phyloP scores from a whole-genome alignment of 1,140 invertebrate genomes.

The Pantala flavescens region DNA sequence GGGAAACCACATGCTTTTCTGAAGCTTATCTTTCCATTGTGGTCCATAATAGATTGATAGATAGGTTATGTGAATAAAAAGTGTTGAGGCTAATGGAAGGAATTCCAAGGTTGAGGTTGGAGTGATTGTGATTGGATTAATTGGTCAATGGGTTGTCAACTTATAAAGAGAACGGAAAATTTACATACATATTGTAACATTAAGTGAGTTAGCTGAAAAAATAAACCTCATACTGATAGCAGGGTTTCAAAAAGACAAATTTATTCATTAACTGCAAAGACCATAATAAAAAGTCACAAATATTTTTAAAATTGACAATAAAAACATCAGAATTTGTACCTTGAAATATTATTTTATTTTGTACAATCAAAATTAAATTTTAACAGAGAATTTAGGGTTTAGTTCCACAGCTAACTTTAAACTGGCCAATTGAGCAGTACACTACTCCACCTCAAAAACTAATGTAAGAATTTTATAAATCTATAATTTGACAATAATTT shows the following conservation, averaged over 20 bases:
- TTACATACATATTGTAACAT: background rate
- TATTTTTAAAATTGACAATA: too few relatives aligned
- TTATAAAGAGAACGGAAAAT: background rate
- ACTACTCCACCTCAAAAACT: background rate
- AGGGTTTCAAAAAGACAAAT: background rate
- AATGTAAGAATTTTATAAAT: background rate
- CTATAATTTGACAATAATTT: background rate
- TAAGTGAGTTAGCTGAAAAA: background rate
- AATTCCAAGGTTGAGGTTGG: background rate
- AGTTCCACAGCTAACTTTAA: background rate
- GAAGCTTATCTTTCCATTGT: background rate
- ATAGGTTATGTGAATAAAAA: background rate
- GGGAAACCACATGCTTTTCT: conserved; percentile 38
- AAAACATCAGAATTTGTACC: too few relatives aligned
- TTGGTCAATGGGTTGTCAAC: background rate
- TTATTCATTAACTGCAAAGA: background rate
- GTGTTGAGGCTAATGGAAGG: background rate
- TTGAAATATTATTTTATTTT: too few relatives aligned
- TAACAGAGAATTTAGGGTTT: background rate
- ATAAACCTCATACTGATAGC: background rate
- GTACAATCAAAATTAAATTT: too few relatives aligned
- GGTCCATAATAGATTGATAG: background rate
- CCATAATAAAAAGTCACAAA: too few relatives aligned
- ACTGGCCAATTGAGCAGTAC: background rate
- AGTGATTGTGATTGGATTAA: background rate